Percentiles rank a stretch among this genome's conserved stretches.
These are phyloP conservation scores for Dasypus novemcinctus DNA, from an alignment of 2,113 vertebrate species.

Conservation along the genomic window DNA sequence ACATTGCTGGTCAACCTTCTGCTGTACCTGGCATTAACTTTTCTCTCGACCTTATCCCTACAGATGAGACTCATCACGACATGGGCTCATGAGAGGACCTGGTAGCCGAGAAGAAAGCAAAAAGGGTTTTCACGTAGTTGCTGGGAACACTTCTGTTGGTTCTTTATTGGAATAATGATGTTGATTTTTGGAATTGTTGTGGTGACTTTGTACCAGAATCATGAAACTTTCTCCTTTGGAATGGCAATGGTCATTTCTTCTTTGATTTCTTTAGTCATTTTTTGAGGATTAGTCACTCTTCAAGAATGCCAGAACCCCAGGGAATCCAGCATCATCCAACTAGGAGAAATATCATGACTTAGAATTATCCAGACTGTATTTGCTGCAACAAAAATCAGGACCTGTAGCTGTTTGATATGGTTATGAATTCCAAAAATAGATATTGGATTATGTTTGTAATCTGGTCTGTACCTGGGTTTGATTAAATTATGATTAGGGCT, in stretches of 20 bases:
- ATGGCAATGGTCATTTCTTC: background rate
- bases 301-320: accelerated
- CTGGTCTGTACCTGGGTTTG: too few species aligned
- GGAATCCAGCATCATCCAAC: background rate
- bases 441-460: too few species aligned
- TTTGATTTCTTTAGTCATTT: background rate
- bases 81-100: background rate
- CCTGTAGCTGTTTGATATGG: too few species aligned
- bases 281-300: background rate
- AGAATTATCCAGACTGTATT: background rate
- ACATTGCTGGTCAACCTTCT: background rate
- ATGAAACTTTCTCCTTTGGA: background rate
- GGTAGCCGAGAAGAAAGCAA: background rate
- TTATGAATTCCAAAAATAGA: too few species aligned
- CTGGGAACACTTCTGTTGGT: background rate
- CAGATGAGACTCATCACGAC: background rate
- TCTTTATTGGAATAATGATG: background rate
- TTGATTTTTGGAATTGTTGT: background rate
- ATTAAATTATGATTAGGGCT: too few species aligned
- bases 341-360: background rate
- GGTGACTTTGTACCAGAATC: background rate
- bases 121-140: background rate
- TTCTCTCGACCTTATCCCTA: background rate
- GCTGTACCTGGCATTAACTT: background rate
- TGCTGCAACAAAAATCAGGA: too few species aligned